Evolutionary conservation across 53 echinoderm and acorn worm species (phyloP), one percentile per base, ranked within the genome.

Genomic region (Holothuria scabra): DNA sequence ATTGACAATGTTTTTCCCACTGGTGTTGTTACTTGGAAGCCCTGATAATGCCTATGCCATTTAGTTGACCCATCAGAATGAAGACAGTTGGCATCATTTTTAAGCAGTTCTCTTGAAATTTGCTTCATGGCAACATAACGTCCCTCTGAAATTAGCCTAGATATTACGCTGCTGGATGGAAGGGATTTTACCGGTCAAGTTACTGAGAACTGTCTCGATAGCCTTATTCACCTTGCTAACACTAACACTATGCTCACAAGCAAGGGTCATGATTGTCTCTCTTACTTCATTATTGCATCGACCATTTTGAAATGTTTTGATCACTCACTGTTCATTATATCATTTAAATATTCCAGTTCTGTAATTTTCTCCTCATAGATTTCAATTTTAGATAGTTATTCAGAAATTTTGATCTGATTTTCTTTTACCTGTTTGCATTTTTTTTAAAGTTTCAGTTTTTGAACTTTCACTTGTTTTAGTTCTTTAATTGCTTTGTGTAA

Each of bases 21-120:
- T 19, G 6, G 30, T 24, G 67, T 28, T 28, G 87, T 87, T 4
- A 67, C 78, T 60, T 91, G 91, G 28, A 87, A 91, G 12, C 87
- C 84, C 37, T 91, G 91, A 56, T 87, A 87, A 30, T 87, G 87
- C 22, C 52, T 46, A 38, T 87, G 87, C 66, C 76, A 91, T 68
- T 84, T 91, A 11, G 87, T 84, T 24, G 87, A 87, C 8, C 76
- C 87, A 46, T 91, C 91, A 38, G 67, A 65, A 44, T 87, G 86
- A 0, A 91, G 59, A 16, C 67, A 66, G 66, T 87, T 87, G 35
- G 22, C 83, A n/a, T 62, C 86, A 13, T 67, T 64, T 46, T 88
- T 74, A 46, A 44, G 70, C 82, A 86, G 60, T 22, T 46, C 62
- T n/a, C 74, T n/a, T 22, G 24, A 31, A 23, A 78, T 76, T 31